These are phyloP conservation scores for Oreochromis grahami DNA, from an alignment of 2,797 vertebrate species.

Conservation along the genomic window DNA sequence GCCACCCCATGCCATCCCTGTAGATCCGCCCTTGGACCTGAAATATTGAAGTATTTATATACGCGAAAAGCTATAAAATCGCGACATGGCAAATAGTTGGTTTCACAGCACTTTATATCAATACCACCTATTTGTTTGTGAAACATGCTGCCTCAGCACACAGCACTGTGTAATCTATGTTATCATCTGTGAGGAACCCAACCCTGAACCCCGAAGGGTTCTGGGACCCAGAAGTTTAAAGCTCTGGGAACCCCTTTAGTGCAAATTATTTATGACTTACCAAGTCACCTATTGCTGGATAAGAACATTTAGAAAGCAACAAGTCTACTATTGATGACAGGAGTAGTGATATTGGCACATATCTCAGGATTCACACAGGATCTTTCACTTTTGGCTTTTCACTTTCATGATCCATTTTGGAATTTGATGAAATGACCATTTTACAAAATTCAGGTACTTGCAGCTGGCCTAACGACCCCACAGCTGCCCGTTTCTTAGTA, in stretches of 20 bases:
- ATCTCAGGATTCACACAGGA: neutral
- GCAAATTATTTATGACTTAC: accelerated
- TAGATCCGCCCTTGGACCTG: neutral
- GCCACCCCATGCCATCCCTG: neutral
- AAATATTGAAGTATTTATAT: neutral
- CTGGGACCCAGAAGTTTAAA: neutral
- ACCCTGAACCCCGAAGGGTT: neutral
- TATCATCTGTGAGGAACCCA: neutral
- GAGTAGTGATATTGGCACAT: neutral
- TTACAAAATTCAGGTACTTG: neutral
- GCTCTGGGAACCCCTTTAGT: neutral
- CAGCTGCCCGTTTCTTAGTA: neutral
- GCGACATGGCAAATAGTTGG: neutral
- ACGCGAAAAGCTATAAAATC: neutral
- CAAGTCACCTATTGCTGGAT: neutral
- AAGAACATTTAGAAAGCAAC: neutral
- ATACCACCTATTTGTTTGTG: no score
- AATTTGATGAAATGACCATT: neutral
- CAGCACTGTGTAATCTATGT: neutral
- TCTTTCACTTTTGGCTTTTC: neutral
- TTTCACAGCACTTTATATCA: neutral
- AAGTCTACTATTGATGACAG: neutral
- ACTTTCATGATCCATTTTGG: neutral
- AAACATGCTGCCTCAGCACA: neutral
- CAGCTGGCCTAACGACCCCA: neutral